These are phyloP conservation scores for Pseudomyrmex cubaensis DNA, from an alignment of 1,140 invertebrate species.

Conservation along the genomic window DNA sequence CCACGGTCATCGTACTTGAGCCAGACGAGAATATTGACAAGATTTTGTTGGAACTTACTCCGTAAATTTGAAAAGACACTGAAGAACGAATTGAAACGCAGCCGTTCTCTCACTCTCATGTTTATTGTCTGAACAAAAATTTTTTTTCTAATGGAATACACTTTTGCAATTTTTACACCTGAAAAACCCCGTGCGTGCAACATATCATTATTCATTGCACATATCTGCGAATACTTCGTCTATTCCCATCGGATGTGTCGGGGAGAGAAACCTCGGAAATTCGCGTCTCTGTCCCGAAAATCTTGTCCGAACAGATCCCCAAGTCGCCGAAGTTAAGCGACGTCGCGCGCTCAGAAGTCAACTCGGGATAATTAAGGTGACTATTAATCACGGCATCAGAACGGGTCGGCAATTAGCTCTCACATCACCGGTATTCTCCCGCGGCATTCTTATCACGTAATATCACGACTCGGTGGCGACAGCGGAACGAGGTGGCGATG, in stretches of 20 bases:
- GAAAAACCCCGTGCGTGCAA: not conserved
- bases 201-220: not conserved
- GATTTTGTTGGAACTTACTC: constrained; percentile 13
- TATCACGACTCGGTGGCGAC: constrained; percentile 16
- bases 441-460: constrained; percentile 58
- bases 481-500: not conserved
- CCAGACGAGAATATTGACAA: constrained; percentile 5
- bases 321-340: constrained; percentile 37
- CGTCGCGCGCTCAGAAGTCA: constrained; percentile 44
- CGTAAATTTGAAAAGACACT: constrained; percentile 4
- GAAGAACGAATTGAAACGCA: constrained; percentile 1
- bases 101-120: not conserved
- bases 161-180: constrained; percentile 32
- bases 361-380: constrained; percentile 63
- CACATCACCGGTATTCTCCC: constrained; percentile 37
- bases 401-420: constrained; percentile 59
- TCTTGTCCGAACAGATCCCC: constrained; percentile 30
- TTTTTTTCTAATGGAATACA: constrained; percentile 30
- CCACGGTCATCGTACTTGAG: not conserved
- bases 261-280: not conserved
- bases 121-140: constrained; percentile 21
- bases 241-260: not conserved
- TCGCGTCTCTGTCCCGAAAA: constrained; percentile 1
- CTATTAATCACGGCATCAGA: constrained; percentile 67
- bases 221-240: not conserved